phyloP scores from a whole-genome alignment of 1,140 invertebrate species.

The Bombyx mandarina region DNA sequence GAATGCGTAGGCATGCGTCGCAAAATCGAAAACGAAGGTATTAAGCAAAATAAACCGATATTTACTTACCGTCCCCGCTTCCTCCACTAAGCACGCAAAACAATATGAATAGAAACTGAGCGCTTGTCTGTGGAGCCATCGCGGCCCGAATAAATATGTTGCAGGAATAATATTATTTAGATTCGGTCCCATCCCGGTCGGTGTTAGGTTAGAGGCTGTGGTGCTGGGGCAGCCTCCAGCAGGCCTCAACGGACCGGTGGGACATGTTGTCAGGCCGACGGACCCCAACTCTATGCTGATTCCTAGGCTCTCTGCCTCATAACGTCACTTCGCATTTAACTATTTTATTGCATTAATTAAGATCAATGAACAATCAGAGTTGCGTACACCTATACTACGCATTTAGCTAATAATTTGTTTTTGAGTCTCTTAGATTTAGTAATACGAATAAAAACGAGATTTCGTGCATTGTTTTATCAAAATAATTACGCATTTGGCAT shows the following conservation, averaged over 20 bases:
- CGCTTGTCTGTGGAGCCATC: conserved; percentile 55
- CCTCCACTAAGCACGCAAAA: conserved; percentile 40
- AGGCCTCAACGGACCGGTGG: conserved; percentile 17
- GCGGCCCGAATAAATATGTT: conserved; percentile 50
- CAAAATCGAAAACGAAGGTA: conserved; percentile 25
- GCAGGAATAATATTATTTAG: conserved; percentile 32
- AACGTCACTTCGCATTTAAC: conserved; percentile 38
- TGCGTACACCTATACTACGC: background rate
- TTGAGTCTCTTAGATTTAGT: background rate
- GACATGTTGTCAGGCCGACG: conserved; percentile 30
- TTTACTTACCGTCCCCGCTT: conserved; percentile 48
- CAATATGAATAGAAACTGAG: conserved; percentile 45
- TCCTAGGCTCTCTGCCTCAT: conserved; percentile 11
- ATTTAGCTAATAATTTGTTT: background rate
- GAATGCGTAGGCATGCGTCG: conserved; percentile 34
- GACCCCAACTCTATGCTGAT: conserved; percentile 32
- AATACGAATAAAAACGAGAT: too few relatives aligned
- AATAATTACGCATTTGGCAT: too few relatives aligned
- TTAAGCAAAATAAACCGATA: conserved; percentile 34
- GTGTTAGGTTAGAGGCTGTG: conserved; percentile 14
- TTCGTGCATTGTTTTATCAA: too few relatives aligned
- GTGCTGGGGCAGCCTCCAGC: conserved; percentile 11
- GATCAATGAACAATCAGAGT: conserved; percentile 41
- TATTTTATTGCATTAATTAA: conserved; percentile 59
- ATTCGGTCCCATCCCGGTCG: conserved; percentile 55